phyloP scores from a whole-genome alignment of 2,797 vertebrate genomes.

The Galago senegalensis region DNA sequence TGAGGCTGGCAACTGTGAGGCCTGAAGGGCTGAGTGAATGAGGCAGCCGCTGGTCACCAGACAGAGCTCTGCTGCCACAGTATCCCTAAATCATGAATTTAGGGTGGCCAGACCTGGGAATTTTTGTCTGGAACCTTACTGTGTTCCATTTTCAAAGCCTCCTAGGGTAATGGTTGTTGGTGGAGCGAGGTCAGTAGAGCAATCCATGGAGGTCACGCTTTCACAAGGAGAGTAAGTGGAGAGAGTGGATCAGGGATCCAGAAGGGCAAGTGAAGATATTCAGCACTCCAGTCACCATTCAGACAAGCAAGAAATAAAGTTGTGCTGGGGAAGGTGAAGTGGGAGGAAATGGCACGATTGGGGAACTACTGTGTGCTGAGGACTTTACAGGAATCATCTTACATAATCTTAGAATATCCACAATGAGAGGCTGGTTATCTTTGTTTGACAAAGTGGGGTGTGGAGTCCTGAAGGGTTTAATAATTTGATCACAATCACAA shows the following conservation, averaged over 20 bases:
- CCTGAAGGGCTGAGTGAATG: neutral
- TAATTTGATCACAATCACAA: neutral
- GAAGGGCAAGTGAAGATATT: neutral
- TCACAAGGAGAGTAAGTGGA: neutral
- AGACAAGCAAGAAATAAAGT: neutral
- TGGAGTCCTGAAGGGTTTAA: neutral
- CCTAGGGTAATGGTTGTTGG: neutral
- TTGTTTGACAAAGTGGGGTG: neutral
- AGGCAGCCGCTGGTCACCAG: neutral
- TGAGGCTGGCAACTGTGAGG: neutral
- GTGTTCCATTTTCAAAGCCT: fast-evolving
- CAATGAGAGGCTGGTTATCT: neutral
- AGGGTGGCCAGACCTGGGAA: no score
- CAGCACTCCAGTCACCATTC: neutral
- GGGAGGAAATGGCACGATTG: no score
- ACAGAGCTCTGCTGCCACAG: neutral
- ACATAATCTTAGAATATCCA: neutral
- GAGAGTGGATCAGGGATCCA: neutral
- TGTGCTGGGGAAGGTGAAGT: neutral
- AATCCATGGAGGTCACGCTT: neutral
- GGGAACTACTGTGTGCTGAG: neutral
- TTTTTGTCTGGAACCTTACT: neutral
- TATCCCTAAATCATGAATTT: neutral
- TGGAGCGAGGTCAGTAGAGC: neutral
- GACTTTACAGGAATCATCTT: neutral